phyloP scores from a whole-genome alignment of 2,888 invertebrate species.

The Lasioglossum leucozonium region DNA sequence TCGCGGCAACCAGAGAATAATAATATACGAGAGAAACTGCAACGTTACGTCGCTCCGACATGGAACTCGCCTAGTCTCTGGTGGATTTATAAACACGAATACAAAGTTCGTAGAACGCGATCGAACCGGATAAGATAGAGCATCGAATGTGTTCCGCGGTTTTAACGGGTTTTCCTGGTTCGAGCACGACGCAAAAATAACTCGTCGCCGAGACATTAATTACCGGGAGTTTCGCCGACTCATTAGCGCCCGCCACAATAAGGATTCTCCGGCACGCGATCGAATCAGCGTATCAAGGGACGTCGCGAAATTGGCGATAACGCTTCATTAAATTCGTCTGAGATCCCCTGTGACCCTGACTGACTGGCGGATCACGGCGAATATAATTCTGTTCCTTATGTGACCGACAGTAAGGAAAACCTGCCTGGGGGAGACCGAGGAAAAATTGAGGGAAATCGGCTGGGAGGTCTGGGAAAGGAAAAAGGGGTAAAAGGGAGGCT shows the following conservation, averaged over 20 bases:
- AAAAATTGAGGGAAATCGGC: conserved; percentile 12
- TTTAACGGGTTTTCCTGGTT: neutral
- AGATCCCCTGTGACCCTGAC: conserved; percentile 46
- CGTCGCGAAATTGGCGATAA: conserved; percentile 27
- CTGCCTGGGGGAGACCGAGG: conserved; percentile 23
- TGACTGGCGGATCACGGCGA: conserved; percentile 48
- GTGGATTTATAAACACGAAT: neutral
- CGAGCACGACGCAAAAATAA: neutral
- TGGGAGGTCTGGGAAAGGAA: conserved; percentile 21
- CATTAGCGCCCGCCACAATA: conserved; percentile 17
- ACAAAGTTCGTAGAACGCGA: neutral
- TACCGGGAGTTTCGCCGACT: conserved; percentile 21
- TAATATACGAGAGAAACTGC: conserved; percentile 45
- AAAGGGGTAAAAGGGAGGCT: conserved; percentile 52
- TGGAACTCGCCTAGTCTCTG: neutral
- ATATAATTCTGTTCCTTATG: conserved; percentile 44
- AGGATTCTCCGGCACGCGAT: conserved; percentile 25
- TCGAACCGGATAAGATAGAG: neutral
- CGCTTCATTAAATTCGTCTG: conserved; percentile 45
- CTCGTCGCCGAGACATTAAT: conserved; percentile 9
- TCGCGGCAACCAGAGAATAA: conserved; percentile 60
- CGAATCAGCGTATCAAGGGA: conserved; percentile 32
- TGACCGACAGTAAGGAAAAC: conserved; percentile 20
- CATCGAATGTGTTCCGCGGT: neutral
- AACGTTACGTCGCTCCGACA: conserved; percentile 21